These are phyloP conservation scores for Syndactyla subalaris DNA, from an alignment of 2,797 vertebrate species.

Conservation along the genomic window DNA sequence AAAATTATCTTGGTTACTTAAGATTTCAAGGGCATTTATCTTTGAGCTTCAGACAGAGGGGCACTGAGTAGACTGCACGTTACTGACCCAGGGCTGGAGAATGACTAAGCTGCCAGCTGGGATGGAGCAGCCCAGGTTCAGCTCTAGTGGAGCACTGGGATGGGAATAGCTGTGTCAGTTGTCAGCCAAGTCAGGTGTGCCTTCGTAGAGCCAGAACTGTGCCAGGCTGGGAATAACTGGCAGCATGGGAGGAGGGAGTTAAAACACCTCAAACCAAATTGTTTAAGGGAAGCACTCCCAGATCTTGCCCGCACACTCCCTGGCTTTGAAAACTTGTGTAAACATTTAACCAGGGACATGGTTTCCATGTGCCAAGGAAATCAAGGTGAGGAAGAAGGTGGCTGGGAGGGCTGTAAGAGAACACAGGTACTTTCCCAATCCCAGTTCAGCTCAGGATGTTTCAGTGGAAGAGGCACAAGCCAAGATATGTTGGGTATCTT, in stretches of 20 bases:
- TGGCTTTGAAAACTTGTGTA: conserved; percentile 26
- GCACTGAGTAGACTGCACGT: conserved; percentile 23
- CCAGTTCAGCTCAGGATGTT: background rate
- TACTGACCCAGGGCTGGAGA: background rate
- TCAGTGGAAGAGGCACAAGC: background rate
- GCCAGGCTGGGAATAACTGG: background rate
- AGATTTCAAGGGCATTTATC: conserved; percentile 63
- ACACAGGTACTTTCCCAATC: background rate
- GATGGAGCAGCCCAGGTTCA: background rate
- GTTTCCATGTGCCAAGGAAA: background rate
- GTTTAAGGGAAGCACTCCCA: background rate
- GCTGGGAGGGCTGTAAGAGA: background rate
- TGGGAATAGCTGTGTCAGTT: background rate
- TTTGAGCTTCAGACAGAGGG: conserved; percentile 45
- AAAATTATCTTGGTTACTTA: conserved; percentile 49
- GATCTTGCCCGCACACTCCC: background rate
- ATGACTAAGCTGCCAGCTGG: background rate
- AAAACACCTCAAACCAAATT: background rate
- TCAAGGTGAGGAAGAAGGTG: conserved; percentile 33
- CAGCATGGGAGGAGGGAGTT: background rate
- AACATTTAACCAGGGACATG: conserved; percentile 20
- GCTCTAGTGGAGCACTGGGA: background rate
- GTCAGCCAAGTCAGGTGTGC: conserved; percentile 11
- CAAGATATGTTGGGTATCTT: background rate
- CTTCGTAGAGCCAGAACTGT: background rate